These are phyloP conservation scores for Oasisia sp. DNA, from an alignment of 2,888 invertebrate genomes.

Conservation along the genomic window DNA sequence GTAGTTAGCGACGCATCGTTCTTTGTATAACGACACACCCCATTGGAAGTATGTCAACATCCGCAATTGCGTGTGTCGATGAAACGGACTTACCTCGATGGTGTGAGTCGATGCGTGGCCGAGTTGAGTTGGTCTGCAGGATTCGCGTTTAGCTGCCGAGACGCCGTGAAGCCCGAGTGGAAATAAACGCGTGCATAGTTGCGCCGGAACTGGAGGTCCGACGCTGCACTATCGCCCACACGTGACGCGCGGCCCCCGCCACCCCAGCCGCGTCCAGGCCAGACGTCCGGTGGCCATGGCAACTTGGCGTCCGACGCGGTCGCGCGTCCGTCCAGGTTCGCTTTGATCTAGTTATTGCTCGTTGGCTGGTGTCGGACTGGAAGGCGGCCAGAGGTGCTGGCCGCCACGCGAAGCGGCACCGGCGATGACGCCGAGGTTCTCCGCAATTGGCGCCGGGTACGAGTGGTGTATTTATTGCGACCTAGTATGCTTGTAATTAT, in stretches of 20 bases:
- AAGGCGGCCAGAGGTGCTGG: neutral
- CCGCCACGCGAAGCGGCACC: neutral
- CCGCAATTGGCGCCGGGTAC: neutral
- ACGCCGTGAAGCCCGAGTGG: neutral
- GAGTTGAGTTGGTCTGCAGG: neutral
- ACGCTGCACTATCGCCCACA: constrained; percentile 7
- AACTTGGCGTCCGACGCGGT: constrained; percentile 9
- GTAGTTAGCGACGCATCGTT: neutral
- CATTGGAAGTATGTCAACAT: neutral
- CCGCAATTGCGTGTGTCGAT: neutral
- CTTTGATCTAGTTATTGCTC: neutral
- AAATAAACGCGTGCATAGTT: constrained; percentile 17
- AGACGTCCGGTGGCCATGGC: neutral
- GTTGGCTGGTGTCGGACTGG: neutral
- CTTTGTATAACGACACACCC: neutral
- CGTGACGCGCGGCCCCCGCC: neutral
- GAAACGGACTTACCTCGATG: neutral
- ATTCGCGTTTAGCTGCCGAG: constrained; percentile 7
- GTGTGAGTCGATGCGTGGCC: neutral
- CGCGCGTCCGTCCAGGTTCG: neutral
- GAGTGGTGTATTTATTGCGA: neutral
- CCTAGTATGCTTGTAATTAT: neutral
- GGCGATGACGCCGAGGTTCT: neutral
- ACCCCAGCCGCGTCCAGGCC: neutral
- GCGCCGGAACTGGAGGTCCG: neutral